A percentile compares a stretch with the other conserved stretches of the same genome.
Conservation (phyloP, 2,113 vertebrate genomes). For the Phyllostomus hastatus region DNA sequence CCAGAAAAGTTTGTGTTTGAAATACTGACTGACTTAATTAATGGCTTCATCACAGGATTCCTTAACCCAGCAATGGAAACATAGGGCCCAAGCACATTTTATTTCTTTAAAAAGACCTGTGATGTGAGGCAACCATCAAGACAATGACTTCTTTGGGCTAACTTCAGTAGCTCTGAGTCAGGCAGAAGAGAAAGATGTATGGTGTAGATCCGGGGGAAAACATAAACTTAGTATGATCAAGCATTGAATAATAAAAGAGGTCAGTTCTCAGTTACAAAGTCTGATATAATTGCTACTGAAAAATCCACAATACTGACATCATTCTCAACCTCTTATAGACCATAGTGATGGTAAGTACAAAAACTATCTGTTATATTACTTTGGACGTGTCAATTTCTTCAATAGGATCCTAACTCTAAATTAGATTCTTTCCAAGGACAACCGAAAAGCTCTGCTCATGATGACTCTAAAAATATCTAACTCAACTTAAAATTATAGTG, state of each 20-base stretch:
- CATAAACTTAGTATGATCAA: neutral
- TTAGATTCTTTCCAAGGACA: neutral
- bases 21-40: neutral
- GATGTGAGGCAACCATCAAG: neutral
- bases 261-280: neutral
- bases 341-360: neutral
- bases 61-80: neutral
- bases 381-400: neutral
- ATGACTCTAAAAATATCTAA: neutral
- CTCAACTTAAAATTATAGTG: neutral
- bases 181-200: neutral
- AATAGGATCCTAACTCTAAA: neutral
- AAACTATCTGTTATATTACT: neutral
- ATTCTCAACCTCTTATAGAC: neutral
- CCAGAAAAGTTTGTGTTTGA: neutral
- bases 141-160: neutral
- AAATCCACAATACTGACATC: neutral
- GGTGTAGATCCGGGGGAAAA: neutral
- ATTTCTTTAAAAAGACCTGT: conserved; percentile 19
- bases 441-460: neutral
- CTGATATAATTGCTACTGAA: neutral
- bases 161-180: neutral
- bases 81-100: neutral
- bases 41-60: neutral
- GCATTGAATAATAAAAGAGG: neutral